Evolutionary conservation across 2,797 vertebrate genomes (phyloP), one percentile per base, ranked within the genome.

Genomic region (Anomalospiza imberbis): DNA sequence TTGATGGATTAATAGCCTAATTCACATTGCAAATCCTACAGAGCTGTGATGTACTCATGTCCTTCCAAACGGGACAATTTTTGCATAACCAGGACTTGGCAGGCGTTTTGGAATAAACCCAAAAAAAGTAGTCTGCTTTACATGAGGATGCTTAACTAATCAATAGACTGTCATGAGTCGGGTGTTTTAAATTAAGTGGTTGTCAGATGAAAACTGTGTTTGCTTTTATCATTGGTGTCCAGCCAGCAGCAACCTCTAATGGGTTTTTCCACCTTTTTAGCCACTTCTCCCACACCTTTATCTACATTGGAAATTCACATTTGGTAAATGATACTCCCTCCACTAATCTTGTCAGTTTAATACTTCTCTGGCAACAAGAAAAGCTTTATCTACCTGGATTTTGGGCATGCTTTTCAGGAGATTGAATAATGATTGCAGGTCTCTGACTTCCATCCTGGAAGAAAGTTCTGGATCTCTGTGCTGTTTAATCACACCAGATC

Each of bases 1-100:
- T 77, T 91, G 45, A 73, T 76, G 48, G 36, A 87, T 92, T 65
- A 89, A 85, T 77, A 70, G 17, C 63, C 66, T 85, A 44, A 88
- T 78, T 38, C 70, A 26, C 72, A 47, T 2, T 85, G 66, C 72
- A 94, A 65, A 88, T 78, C 77, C 73, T 63, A 25, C 31, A 57
- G 77, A 81, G 21, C 45, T 94, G 19, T 54, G 38, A 53, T 79
- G 34, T 76, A 71, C 44, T 83, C 9, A 1, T 32, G 47, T 83
- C 90, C 68, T 93, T 95, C 72, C 87, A 94, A 81, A 85, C 5
- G 7, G 42, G 24, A 31, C 83, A 67, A 45, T 71, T 85, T 93
- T 91, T 92, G 70, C 57, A n/a, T 71, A 81, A 55, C 50, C 40
- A 58, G 67, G 67, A 58, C 63, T 91, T 94, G 57, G 73, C 93